Evolutionary conservation across 37 sponge, comb jelly and placozoan species (phyloP).

Genomic region (Halisarca cf. caerulea): DNA sequence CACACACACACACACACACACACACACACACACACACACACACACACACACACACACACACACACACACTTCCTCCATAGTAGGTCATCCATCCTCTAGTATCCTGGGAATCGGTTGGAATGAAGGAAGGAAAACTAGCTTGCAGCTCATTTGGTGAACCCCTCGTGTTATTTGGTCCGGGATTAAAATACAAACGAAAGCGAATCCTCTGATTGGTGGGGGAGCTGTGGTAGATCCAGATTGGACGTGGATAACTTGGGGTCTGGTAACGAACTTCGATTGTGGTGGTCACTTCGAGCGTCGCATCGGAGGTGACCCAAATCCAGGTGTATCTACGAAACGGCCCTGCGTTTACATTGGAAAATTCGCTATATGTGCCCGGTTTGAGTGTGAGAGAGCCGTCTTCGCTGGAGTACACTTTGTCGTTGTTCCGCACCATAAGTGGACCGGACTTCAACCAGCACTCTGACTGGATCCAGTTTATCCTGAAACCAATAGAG

Average conservation of each 20-base stretch:
- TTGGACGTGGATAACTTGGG: too few species aligned
- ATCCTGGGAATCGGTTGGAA: constrained; percentile 11
- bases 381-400: not conserved
- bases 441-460: constrained; percentile 36
- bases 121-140: constrained; percentile 66
- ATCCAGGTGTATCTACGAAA: not conserved
- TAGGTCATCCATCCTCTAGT: constrained; percentile 57
- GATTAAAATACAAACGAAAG: not conserved
- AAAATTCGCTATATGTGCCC: not conserved
- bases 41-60: too few species aligned
- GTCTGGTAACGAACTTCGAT: not conserved
- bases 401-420: not conserved
- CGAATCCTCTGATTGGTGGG: not conserved
- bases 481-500: not conserved
- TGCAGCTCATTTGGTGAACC: not conserved
- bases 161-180: not conserved
- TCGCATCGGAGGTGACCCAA: not conserved
- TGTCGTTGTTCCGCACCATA: not conserved
- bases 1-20: too few species aligned
- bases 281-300: not conserved
- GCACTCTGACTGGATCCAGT: constrained; percentile 1
- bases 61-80: constrained; percentile 62
- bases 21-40: too few species aligned
- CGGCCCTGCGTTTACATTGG: not conserved
- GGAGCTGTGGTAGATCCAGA: too few species aligned